phyloP scores from a whole-genome alignment of 2,888 invertebrate genomes.

The Embidobia sp. region DNA sequence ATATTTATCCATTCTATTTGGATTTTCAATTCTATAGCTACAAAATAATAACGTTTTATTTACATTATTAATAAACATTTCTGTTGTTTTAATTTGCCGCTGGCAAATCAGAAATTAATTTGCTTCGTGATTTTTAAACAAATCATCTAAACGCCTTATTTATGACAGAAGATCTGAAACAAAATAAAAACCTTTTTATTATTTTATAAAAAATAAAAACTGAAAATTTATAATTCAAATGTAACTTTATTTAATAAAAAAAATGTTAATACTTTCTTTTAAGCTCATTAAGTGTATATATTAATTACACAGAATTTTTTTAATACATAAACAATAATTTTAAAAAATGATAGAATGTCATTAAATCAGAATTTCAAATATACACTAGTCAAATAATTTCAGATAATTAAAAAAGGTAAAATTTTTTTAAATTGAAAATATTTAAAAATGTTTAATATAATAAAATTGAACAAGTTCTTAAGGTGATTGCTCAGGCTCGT shows the following conservation, averaged over 20 bases:
- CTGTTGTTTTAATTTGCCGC: conserved; percentile 69
- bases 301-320: too few species aligned
- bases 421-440: too few species aligned
- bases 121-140: conserved; percentile 68
- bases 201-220: not conserved
- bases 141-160: conserved; percentile 72
- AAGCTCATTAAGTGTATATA: not conserved
- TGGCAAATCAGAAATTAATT: conserved; percentile 70
- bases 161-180: conserved; percentile 80
- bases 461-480: too few species aligned
- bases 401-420: too few species aligned
- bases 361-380: too few species aligned
- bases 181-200: conserved; percentile 23
- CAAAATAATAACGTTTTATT: conserved; percentile 76
- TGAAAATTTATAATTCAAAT: too few species aligned
- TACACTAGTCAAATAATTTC: too few species aligned
- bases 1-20: conserved; percentile 68
- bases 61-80: conserved; percentile 76
- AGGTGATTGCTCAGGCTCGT: too few species aligned
- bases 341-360: too few species aligned
- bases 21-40: conserved; percentile 72
- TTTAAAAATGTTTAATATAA: too few species aligned
- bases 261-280: too few species aligned
- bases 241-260: not conserved
- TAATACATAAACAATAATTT: too few species aligned